These are phyloP conservation scores for Alsophila aescularia DNA, from an alignment of 2,888 invertebrate genomes.

Conservation along the genomic window DNA sequence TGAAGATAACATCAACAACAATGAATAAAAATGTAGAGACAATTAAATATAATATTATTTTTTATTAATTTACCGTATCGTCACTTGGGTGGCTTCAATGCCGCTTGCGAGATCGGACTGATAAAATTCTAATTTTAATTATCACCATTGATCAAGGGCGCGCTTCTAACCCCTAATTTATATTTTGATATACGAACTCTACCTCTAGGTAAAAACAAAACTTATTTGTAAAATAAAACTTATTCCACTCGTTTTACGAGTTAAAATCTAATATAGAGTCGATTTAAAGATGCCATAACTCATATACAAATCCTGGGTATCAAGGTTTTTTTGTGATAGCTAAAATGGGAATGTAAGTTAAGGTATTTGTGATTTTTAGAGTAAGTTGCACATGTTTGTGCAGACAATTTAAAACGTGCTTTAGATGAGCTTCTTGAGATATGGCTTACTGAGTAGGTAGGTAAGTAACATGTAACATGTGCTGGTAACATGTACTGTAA, in stretches of 20 bases:
- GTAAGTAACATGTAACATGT: too few species aligned
- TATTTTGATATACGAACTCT: slow-evolving; percentile 67
- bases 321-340: slow-evolving; percentile 39
- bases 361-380: slow-evolving; percentile 52
- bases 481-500: too few species aligned
- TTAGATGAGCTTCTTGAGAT: slow-evolving; percentile 38
- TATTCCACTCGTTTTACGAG: background rate
- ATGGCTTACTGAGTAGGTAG: background rate
- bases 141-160: slow-evolving; percentile 68
- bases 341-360: slow-evolving; percentile 34
- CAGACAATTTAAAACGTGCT: slow-evolving; percentile 62
- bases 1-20: background rate
- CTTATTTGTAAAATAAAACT: background rate
- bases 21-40: background rate
- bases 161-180: slow-evolving; percentile 75
- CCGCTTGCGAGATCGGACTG: slow-evolving; percentile 52
- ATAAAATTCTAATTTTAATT: slow-evolving; percentile 75
- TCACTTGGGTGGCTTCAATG: slow-evolving; percentile 69
- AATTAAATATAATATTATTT: slow-evolving; percentile 1
- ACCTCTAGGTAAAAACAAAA: slow-evolving; percentile 9
- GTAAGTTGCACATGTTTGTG: slow-evolving; percentile 50
- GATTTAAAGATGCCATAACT: slow-evolving; percentile 54
- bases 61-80: slow-evolving; percentile 52
- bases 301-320: slow-evolving; percentile 62
- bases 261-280: background rate